A percentile compares a stretch with the other conserved stretches of the same genome.
phyloP scores from a whole-genome alignment of 2,888 invertebrate species.

The Mongoloraphidia duomilia region DNA sequence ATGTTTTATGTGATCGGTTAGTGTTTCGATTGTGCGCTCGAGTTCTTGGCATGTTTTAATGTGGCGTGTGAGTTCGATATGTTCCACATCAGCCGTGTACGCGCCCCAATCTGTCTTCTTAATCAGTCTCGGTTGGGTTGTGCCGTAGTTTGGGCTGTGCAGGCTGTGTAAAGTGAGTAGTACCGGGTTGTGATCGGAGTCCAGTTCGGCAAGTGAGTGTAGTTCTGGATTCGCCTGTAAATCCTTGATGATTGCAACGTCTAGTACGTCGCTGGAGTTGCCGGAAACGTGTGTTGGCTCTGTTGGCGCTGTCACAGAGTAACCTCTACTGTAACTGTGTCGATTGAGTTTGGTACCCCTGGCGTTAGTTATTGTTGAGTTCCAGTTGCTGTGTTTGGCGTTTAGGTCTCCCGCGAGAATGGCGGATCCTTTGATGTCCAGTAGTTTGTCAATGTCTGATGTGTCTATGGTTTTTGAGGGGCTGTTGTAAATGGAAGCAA shows the following conservation, averaged over 20 bases:
- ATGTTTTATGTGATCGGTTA: not conserved
- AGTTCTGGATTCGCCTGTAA: not conserved
- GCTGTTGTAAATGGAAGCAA: not conserved
- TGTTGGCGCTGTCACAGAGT: not conserved
- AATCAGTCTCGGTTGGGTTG: not conserved
- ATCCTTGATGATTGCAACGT: not conserved
- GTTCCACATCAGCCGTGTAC: slow-evolving; percentile 1
- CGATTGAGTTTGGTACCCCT: not conserved
- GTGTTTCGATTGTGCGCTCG: not conserved
- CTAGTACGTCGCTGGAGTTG: not conserved
- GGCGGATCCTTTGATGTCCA: not conserved
- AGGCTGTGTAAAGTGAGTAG: not conserved
- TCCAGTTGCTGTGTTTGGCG: not conserved
- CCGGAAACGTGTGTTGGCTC: not conserved
- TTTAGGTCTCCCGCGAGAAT: not conserved
- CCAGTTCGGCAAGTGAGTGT: not conserved
- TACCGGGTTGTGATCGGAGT: not conserved
- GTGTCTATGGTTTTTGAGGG: not conserved
- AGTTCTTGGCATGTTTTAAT: not conserved
- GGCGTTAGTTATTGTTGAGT: not conserved
- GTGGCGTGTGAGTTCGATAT: not conserved
- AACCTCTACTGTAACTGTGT: not conserved
- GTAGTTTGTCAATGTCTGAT: not conserved
- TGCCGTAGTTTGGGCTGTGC: not conserved
- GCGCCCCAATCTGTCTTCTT: slow-evolving; percentile 5